Percentiles rank a stretch among this genome's conserved stretches.
Conservation (phyloP, 1,140 invertebrate genomes). For the Mizuhopecten yessoensis region DNA sequence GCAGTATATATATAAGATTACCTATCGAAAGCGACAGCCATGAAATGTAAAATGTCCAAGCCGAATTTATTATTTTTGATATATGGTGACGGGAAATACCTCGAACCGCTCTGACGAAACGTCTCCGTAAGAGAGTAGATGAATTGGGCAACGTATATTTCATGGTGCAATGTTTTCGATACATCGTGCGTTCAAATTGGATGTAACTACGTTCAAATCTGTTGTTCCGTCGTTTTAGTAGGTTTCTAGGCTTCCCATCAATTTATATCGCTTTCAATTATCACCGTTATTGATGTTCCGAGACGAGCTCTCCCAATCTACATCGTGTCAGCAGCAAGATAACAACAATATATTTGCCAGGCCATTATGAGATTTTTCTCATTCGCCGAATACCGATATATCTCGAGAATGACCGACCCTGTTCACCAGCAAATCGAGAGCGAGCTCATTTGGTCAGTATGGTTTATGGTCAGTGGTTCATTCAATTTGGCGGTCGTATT, state of each 20-base stretch:
- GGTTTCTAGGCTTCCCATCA: not conserved
- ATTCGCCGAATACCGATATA: conserved; percentile 12
- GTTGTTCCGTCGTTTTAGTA: not conserved
- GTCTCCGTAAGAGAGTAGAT: not conserved
- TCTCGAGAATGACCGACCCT: not conserved
- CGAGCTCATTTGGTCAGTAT: not conserved
- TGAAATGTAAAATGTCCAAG: not conserved
- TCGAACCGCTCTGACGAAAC: too few species aligned
- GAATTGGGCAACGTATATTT: not conserved
- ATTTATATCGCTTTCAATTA: conserved; percentile 40
- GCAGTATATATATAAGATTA: not conserved
- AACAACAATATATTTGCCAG: not conserved
- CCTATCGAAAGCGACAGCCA: not conserved
- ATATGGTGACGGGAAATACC: too few species aligned
- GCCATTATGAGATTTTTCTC: conserved; percentile 39
- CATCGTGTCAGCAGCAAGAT: not conserved
- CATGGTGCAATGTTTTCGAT: not conserved
- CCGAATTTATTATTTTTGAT: too few species aligned
- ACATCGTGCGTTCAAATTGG: not conserved
- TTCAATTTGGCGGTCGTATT: not conserved
- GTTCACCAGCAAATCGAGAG: not conserved
- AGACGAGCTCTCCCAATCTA: not conserved
- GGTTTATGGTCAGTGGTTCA: not conserved
- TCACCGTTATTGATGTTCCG: conserved; percentile 5
- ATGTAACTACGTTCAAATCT: not conserved